These are phyloP conservation scores for Irena cyanogastra DNA, from an alignment of 2,113 vertebrate species.

Conservation along the genomic window DNA sequence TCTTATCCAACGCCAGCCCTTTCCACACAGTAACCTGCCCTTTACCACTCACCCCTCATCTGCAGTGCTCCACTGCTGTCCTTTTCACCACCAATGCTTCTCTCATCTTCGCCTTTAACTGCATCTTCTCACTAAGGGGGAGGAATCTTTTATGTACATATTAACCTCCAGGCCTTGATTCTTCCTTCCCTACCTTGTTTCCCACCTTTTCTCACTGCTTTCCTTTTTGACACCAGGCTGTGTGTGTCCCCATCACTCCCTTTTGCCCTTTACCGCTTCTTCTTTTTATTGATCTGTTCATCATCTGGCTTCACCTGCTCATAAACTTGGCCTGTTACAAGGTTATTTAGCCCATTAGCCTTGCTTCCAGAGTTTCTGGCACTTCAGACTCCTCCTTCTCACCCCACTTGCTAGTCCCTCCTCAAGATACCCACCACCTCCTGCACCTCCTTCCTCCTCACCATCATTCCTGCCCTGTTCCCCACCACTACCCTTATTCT, in stretches of 20 bases:
- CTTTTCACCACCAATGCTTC: neutral
- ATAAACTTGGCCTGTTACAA: neutral
- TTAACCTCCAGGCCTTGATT: neutral
- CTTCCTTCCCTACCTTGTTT: neutral
- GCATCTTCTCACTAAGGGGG: neutral
- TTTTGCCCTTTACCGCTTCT: neutral
- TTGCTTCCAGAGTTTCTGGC: neutral
- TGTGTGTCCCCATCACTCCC: neutral
- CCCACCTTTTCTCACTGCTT: neutral
- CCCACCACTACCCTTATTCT: fast-evolving
- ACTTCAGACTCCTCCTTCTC: neutral
- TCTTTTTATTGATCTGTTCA: neutral
- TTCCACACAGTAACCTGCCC: neutral
- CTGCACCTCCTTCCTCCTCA: neutral
- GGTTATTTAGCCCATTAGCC: neutral
- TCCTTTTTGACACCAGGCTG: neutral
- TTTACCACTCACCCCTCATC: neutral
- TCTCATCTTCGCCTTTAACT: neutral
- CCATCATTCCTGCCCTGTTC: neutral
- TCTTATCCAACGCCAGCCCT: neutral
- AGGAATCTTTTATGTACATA: neutral
- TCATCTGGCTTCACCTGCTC: neutral
- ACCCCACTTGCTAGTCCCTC: neutral
- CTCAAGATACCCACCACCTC: neutral
- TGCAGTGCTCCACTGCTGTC: neutral